Evolutionary conservation across 1,140 invertebrate genomes (phyloP), one percentile per base, ranked within the genome.

Genomic region (Aphelinus certus): DNA sequence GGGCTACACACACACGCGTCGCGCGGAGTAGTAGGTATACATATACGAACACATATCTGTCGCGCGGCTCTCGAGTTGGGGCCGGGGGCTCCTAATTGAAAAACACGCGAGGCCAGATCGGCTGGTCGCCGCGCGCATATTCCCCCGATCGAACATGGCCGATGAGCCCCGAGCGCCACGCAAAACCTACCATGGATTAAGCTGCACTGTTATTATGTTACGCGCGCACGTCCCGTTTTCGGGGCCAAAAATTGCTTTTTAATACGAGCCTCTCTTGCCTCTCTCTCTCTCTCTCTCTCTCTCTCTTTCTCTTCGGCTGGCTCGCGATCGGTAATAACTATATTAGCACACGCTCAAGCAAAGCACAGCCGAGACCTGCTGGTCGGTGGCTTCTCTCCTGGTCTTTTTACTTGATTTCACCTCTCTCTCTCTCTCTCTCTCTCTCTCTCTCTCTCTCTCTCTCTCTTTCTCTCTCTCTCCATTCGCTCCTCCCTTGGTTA

Each of bases 171-270:
- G 42, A 71, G 62, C 80, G 62, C 80, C 80, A 84, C 82, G 86
- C 83, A 87, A 88, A 88, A 87, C 84, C 84, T 87, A 88, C 85
- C 86, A 86, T 85, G 84, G 84, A 88, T 87, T 86, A 88, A 26
- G 81, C 81, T 81, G 82, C 79, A 82, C 84, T 87, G 85, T 86
- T 86, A 88, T 88, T 88, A 87, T 80, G 79, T 78, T n/a, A 43
- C 48, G 49, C 48, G 10, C 64, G 64, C 77, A 76, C 78, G 81
- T 80, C 80, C 80, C 81, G 83, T 85, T 87, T 87, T 87, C 82
- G 82, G 81, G 79, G 81, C 83, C 77, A 86, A 86, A 88, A 88
- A 88, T 88, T 87, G 86, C 85, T 88, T 88, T 86, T 87, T 87
- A 88, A 88, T 88, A 82, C 80, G 75, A 81, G 5, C 58, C 7